phyloP scores from a whole-genome alignment of 2,797 vertebrate species.

The Semaprochilodus insignis region DNA sequence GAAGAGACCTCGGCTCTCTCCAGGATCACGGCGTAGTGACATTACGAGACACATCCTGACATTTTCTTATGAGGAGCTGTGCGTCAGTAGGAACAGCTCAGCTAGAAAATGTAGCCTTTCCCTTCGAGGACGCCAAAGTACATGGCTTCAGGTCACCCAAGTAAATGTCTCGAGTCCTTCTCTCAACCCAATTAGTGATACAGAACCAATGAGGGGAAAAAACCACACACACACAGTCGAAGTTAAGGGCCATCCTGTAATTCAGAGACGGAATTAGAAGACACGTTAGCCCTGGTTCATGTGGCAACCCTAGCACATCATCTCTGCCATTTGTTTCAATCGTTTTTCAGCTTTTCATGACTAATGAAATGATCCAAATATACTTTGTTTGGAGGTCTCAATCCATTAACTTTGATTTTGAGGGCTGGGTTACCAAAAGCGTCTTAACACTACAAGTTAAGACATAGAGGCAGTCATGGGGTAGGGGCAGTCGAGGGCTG shows the following conservation, averaged over 20 bases:
- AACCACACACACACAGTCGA: background rate
- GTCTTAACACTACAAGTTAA: no score
- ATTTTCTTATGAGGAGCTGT: constrained; percentile 44
- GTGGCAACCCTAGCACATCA: background rate
- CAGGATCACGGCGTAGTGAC: background rate
- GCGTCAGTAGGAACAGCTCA: constrained; percentile 40
- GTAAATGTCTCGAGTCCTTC: constrained; percentile 15
- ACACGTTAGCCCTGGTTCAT: background rate
- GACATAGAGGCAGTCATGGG: no score
- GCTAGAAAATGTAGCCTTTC: constrained; percentile 43
- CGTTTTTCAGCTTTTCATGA: no score
- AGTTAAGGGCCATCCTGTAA: background rate
- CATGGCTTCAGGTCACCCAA: constrained; percentile 22
- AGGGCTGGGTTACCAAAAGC: no score
- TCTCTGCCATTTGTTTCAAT: no score
- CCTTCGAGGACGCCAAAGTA: constrained; percentile 16
- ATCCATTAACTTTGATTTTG: no score
- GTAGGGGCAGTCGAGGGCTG: no score
- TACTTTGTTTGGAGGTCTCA: no score
- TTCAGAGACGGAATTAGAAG: background rate
- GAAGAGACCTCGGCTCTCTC: constrained; percentile 23
- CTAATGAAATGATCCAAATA: no score
- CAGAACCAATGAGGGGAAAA: background rate
- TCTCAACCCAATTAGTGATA: constrained; percentile 11
- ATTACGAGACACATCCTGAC: constrained; percentile 41